Evolutionary conservation across 2,113 vertebrate genomes (phyloP).

Genomic region (Pelecanus crispus): DNA sequence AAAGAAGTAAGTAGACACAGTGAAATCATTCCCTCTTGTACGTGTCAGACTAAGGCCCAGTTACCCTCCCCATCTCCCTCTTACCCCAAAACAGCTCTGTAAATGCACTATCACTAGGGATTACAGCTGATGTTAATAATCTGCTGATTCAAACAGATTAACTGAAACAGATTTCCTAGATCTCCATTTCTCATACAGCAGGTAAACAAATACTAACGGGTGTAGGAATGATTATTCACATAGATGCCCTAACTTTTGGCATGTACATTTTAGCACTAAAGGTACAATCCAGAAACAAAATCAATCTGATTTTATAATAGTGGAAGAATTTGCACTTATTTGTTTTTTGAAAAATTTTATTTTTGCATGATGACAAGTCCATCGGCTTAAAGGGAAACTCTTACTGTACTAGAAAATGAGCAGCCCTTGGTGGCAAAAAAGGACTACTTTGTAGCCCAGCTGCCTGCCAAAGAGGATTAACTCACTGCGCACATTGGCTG

Average conservation of each 20-base stretch:
- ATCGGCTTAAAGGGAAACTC: neutral
- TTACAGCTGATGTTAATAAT: neutral
- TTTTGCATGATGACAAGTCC: neutral
- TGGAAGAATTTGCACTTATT: neutral
- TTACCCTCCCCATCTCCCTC: neutral
- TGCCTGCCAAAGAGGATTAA: neutral
- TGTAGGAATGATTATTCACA: neutral
- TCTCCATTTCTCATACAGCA: neutral
- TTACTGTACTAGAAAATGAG: neutral
- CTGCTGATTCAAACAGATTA: neutral
- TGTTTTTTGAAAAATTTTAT: neutral
- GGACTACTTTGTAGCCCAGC: neutral
- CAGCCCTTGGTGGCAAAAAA: neutral
- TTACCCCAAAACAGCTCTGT: neutral
- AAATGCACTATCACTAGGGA: neutral
- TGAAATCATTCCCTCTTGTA: neutral
- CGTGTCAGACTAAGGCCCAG: neutral
- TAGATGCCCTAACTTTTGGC: neutral
- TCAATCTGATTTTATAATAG: neutral
- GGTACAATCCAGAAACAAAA: neutral
- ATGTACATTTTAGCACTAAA: neutral
- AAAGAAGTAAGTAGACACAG: neutral
- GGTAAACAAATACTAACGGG: neutral
- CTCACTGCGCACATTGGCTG: rapidly evolving
- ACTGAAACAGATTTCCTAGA: neutral